phyloP scores from a whole-genome alignment of 2,888 invertebrate genomes.

The Phytoseiulus persimilis region DNA sequence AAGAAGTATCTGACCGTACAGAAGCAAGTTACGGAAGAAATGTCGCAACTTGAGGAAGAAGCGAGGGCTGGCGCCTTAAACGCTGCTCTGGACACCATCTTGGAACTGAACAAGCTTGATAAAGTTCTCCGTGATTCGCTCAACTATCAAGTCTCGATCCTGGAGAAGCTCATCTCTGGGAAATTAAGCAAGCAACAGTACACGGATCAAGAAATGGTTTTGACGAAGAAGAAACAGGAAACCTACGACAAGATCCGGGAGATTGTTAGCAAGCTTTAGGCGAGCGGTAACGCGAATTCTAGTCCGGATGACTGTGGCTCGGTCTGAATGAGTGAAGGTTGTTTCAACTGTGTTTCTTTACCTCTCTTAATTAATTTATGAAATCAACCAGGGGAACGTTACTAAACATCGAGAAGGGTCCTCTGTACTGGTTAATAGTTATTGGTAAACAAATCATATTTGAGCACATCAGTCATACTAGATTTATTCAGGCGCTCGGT shows the following conservation, averaged over 20 bases:
- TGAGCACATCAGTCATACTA: too few species aligned
- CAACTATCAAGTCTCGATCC: constrained; percentile 54
- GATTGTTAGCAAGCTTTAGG: constrained; percentile 17
- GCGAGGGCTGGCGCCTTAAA: constrained; percentile 56
- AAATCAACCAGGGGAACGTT: background rate
- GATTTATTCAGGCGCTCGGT: too few species aligned
- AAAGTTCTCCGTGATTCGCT: constrained; percentile 49
- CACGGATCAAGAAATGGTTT: constrained; percentile 56
- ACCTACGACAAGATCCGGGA: constrained; percentile 50
- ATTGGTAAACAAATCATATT: too few species aligned
- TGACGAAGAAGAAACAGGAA: constrained; percentile 58
- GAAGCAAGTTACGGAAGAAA: constrained; percentile 56
- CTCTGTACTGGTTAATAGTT: background rate
- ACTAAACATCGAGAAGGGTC: background rate
- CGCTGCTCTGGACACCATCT: constrained; percentile 44
- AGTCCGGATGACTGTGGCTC: constrained; percentile 22
- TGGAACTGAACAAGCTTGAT: constrained; percentile 58
- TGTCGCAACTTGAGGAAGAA: constrained; percentile 55
- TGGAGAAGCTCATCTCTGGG: constrained; percentile 59
- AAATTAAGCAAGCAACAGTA: constrained; percentile 58
- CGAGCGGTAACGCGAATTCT: constrained; percentile 8
- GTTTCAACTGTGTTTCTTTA: background rate
- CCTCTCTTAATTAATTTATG: background rate
- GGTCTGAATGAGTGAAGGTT: background rate
- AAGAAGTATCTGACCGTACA: constrained; percentile 59